Conservation (phyloP, 2,888 invertebrate genomes). For the Caenorhabditis angaria region DNA sequence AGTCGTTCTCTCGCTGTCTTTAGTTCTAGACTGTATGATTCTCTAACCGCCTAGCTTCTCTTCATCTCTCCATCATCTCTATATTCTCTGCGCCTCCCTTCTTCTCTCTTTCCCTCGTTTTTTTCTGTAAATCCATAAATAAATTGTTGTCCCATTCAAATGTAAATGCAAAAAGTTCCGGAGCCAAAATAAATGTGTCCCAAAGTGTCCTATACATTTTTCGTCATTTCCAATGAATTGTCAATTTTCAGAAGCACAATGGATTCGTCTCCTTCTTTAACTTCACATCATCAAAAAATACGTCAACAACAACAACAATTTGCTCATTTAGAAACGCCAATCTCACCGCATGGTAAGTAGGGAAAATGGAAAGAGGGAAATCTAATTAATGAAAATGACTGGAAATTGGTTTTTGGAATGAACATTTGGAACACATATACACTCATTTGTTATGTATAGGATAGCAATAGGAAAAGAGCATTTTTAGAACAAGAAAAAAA, state of each 20-base stretch:
- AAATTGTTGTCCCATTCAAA: neutral
- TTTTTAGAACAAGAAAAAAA: no score
- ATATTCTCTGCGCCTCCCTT: no score
- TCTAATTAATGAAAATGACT: neutral
- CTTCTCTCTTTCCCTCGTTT: no score
- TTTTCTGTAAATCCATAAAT: no score
- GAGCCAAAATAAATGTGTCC: no score
- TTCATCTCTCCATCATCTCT: no score
- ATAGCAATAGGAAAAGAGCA: no score
- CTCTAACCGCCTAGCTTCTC: no score
- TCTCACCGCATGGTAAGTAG: conserved; percentile 41
- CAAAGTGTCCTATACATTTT: neutral
- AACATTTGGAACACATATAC: no score
- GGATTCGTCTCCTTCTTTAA: conserved; percentile 16
- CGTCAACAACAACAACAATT: neutral
- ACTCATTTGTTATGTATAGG: conserved; percentile 7
- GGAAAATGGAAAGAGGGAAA: neutral
- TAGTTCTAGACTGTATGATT: no score
- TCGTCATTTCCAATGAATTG: conserved; percentile 1
- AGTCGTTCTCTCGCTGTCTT: no score
- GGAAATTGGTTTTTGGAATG: conserved; percentile 2
- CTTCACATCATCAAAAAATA: conserved; percentile 10
- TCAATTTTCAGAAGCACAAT: conserved; percentile 22
- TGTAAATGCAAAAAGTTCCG: conserved; percentile 2
- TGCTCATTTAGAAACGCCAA: conserved; percentile 40